Evolutionary conservation across 92 coral and sea anemone species (phyloP).

Genomic region (Bergia sp.): DNA sequence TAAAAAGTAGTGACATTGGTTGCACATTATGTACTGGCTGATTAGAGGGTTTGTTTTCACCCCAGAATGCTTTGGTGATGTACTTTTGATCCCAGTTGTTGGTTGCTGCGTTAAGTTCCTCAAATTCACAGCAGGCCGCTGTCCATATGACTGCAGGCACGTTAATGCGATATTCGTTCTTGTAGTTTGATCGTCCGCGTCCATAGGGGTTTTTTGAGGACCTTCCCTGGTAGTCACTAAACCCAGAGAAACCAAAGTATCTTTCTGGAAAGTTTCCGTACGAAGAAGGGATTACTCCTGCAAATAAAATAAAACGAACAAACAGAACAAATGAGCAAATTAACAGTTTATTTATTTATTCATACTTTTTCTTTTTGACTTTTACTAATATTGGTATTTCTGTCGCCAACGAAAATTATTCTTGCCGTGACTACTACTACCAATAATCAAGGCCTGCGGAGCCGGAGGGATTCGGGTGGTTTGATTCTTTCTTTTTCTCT

Average conservation of each 20-base stretch:
- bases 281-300: constrained; percentile 20
- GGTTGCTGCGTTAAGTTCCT: background rate
- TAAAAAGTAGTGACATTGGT: background rate
- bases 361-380: background rate
- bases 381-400: no score
- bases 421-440: no score
- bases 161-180: constrained; percentile 12
- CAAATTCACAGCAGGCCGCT: constrained; percentile 24
- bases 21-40: background rate
- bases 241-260: constrained; percentile 2
- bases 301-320: background rate
- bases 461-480: no score
- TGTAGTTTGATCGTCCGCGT: background rate
- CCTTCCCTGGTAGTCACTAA: background rate
- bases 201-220: background rate
- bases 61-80: constrained; percentile 10
- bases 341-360: background rate
- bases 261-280: background rate
- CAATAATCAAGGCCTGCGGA: no score
- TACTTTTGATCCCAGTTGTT: background rate
- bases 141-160: constrained; percentile 32
- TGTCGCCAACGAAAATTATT: no score
- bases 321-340: background rate
- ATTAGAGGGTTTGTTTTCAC: background rate
- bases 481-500: no score